Evolutionary conservation across 2,888 invertebrate species (phyloP), one percentile per base, ranked within the genome.

Genomic region (Oasisia sp.): DNA sequence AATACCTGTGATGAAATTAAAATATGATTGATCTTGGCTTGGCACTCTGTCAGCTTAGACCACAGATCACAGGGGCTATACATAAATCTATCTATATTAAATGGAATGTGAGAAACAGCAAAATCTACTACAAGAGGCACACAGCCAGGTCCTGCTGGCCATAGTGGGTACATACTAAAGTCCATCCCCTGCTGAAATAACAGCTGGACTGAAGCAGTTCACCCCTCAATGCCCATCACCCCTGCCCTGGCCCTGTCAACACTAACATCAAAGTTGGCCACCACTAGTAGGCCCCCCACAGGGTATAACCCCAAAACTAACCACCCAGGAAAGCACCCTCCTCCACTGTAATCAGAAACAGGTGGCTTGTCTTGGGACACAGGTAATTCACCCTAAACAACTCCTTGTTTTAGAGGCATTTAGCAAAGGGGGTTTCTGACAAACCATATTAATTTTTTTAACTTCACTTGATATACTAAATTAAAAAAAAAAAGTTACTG

Each of bases 251-350:
- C 74, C 27, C 74, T 7, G 27, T 27, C 74, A 19, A 27, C 74
- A 74, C 27, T n/a, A 74, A 74, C 74, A 74, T 74, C 74, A 74
- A 74, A 74, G 74, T 74, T 74, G 74, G n/a, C n/a, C 27, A 74
- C 27, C 27, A 74, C 74, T 19, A n/a, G 74, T 5, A 27, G 74
- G 74, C n/a, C n/a, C n/a, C 74, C 74, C 74, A 27, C 5, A 27
- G 74, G 74, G 27, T 27, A 74, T n/a, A 27, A 74, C 74, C 74
- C n/a, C 74, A 19, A 74, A 74, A 7, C 74, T 74, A 74, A 19
- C 74, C 74, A 27, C 74, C 74, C 74, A 19, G 19, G 74, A 27
- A 74, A 74, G 27, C 74, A 74, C 0, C 27, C 27, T 74, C 74
- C 74, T 27, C 74, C 14, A 27, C 27, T 19, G 14, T 27, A 19